These are phyloP conservation scores for Tipula vernalis DNA, from an alignment of 2,888 invertebrate genomes.

Conservation along the genomic window DNA sequence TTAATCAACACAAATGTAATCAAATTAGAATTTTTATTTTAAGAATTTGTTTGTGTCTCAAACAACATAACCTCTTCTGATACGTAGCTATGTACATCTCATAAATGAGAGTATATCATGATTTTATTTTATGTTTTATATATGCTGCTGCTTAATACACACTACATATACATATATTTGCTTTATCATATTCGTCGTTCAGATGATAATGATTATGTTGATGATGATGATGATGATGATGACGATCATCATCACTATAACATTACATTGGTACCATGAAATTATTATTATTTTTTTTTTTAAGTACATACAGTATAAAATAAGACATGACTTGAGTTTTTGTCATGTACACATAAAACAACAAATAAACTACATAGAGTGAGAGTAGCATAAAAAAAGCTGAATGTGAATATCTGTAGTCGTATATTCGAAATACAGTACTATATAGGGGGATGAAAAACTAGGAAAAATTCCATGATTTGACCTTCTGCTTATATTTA, in stretches of 20 bases:
- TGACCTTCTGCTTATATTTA: neutral
- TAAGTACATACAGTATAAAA: neutral
- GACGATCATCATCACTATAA: neutral
- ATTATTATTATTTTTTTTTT: neutral
- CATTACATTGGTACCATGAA: neutral
- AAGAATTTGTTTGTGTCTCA: neutral
- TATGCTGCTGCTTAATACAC: neutral
- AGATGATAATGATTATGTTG: neutral
- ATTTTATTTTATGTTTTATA: neutral
- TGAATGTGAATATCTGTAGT: neutral
- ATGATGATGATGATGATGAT: neutral
- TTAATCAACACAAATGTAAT: neutral
- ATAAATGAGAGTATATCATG: neutral
- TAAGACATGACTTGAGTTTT: constrained; percentile 4
- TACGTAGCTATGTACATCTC: neutral
- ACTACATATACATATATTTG: neutral
- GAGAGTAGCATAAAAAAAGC: neutral
- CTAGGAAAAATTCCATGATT: neutral
- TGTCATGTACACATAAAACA: neutral
- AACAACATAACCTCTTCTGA: neutral
- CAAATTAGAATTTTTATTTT: neutral
- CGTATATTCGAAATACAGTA: neutral
- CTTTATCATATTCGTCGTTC: neutral
- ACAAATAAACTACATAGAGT: neutral
- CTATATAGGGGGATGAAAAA: neutral